Evolutionary conservation across 2,888 invertebrate species (phyloP), one percentile per base, ranked within the genome.

Genomic region (Trachelus troglodyta): DNA sequence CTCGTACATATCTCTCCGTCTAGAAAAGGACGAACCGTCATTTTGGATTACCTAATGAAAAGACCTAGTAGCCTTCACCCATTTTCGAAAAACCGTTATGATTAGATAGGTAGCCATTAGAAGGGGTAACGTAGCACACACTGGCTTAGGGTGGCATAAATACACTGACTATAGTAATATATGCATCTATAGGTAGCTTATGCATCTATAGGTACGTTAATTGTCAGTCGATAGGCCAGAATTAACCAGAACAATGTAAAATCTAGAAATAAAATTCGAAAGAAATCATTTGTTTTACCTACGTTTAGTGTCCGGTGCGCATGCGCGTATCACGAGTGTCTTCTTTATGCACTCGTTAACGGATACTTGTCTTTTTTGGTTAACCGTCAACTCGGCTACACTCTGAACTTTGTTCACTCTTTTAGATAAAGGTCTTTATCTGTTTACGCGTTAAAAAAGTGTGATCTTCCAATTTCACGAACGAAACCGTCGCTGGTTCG

Each of bases 401-500:
- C 71, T 69, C 77, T 83, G 84, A 84, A 84, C 83, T 85, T 85
- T 85, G 83, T 73, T 74, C 85, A 69, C 15, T 56, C 23, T 23
- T 69, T 56, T 75, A 81, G 84, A 85, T 85, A 85, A 85, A 80
- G 69, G 76, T 73, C 74, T 78, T 85, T 85, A 84, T 84, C 85
- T 77, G 75, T 69, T 71, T 71, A 33, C 33, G 71, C 33, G 15
- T 71, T 31, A 3, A 30, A 34, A 34, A 34, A 71, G 71, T 71
- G 31, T 71, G 12, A 15, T 40, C 15, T 76, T 15, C 71, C 76
- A 76, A 76, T 80, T 81, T 80, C 79, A 81, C 77, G 69, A 71
- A 78, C 76, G 79, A 79, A 77, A 71, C 12, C 30, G 31, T 12
- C 4, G 31, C 71, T 34, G 9, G 71, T 71, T 34, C 9, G 31